Conservation (phyloP, 2,797 vertebrate genomes). For the Pseudochirops corinnae region DNA sequence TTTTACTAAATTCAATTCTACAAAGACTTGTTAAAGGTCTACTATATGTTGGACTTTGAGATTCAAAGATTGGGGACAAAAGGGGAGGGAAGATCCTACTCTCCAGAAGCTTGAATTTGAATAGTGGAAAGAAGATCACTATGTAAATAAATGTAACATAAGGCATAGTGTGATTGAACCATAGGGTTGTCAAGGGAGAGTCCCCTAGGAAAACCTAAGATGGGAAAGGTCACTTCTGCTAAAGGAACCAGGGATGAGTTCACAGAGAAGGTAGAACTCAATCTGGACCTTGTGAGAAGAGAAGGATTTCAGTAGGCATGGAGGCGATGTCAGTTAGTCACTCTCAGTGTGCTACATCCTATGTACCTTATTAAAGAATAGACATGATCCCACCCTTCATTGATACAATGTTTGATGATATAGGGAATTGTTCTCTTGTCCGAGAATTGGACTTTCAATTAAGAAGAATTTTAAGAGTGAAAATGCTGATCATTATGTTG, state of each 20-base stretch:
- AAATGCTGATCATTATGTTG: not conserved
- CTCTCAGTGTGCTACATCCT: not conserved
- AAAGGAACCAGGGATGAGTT: not conserved
- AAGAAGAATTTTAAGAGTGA: not conserved
- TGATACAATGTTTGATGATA: not conserved
- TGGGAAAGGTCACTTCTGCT: not conserved
- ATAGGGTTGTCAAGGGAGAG: not conserved
- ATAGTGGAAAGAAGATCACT: not conserved
- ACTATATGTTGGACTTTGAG: not conserved
- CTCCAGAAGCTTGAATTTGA: not conserved
- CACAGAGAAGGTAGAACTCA: not conserved
- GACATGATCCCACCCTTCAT: not conserved
- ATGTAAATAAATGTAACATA: not conserved
- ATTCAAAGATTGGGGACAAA: not conserved
- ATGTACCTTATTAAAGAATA: not conserved
- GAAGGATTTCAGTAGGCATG: not conserved
- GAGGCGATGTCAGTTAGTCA: not conserved
- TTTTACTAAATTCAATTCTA: not conserved
- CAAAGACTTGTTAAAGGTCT: not conserved
- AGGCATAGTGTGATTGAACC: not conserved
- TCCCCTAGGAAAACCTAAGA: not conserved
- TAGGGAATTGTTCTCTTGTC: not conserved
- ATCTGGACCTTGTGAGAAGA: not conserved
- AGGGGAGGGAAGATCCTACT: no score
- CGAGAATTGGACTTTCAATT: not conserved